A percentile compares a stretch with the other conserved stretches of the same genome.
Conservation (phyloP, 2,797 vertebrate species). For the Labroides dimidiatus region DNA sequence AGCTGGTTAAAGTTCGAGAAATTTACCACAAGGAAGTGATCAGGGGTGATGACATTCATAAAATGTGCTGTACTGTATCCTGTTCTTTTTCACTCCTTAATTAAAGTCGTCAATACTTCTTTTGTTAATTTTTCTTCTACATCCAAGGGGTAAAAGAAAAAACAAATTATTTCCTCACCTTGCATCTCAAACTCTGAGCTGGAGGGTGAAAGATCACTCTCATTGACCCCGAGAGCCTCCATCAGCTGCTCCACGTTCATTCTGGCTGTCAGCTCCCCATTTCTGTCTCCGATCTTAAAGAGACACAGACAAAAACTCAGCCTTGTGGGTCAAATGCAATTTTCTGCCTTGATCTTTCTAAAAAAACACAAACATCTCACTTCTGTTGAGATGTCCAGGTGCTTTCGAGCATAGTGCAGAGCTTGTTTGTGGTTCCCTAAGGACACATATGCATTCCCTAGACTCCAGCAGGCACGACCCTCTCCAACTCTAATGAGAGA, state of each 20-base stretch:
- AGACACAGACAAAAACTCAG: not conserved
- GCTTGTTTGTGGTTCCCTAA: slow-evolving; percentile 93
- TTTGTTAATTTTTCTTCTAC: too few species aligned
- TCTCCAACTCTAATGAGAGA: slow-evolving; percentile 90
- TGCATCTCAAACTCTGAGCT: slow-evolving; percentile 92
- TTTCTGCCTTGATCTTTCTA: not conserved
- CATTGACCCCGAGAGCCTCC: slow-evolving; percentile 86
- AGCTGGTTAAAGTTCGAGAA: too few species aligned
- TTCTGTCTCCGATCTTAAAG: slow-evolving; percentile 90
- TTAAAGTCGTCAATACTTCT: too few species aligned
- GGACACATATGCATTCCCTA: slow-evolving; percentile 94
- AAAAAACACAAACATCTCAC: slow-evolving; percentile 71
- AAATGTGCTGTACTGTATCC: too few species aligned
- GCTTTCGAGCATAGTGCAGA: slow-evolving; percentile 91
- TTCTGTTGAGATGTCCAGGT: slow-evolving; percentile 95
- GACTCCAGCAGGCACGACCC: slow-evolving; percentile 97
- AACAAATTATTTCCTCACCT: slow-evolving; percentile 78
- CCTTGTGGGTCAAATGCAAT: not conserved
- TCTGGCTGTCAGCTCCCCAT: slow-evolving; percentile 91
- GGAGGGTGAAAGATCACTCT: slow-evolving; percentile 81
- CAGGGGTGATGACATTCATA: too few species aligned
- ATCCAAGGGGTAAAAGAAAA: not conserved
- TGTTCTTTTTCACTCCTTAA: too few species aligned
- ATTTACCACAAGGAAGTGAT: too few species aligned
- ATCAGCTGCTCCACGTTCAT: slow-evolving; percentile 92